Evolutionary conservation across 2,888 invertebrate genomes (phyloP).

Genomic region (Cheilosia pagana): DNA sequence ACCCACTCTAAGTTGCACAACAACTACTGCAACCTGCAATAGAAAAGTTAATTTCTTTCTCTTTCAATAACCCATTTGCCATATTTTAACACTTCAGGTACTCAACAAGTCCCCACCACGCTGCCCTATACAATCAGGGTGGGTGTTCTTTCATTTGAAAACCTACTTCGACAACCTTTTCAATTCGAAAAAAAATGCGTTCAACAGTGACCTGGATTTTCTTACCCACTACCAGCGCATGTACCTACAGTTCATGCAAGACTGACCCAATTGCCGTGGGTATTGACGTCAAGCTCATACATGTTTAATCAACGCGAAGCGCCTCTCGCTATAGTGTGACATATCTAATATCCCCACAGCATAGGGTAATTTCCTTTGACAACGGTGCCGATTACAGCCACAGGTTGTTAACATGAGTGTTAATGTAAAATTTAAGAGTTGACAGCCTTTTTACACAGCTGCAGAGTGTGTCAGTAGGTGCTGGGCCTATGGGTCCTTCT

Average conservation of each 20-base stretch:
- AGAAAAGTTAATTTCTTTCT: too few relatives aligned
- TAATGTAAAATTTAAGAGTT: conserved; percentile 48
- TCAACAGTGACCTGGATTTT: conserved; percentile 19
- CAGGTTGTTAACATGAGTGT: conserved; percentile 53
- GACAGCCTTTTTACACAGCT: neutral
- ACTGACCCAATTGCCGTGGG: conserved; percentile 41
- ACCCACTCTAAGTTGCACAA: too few relatives aligned
- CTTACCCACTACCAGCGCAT: neutral
- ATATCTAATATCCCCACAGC: conserved; percentile 30
- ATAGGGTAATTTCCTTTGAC: conserved; percentile 63
- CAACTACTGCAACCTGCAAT: too few relatives aligned
- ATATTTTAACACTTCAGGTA: neutral
- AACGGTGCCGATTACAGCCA: conserved; percentile 58
- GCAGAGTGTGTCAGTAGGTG: neutral
- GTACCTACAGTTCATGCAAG: conserved; percentile 19
- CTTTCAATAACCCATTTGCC: neutral
- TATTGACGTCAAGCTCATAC: conserved; percentile 36
- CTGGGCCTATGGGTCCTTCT: neutral
- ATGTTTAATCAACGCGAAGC: conserved; percentile 60
- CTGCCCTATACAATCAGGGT: too few relatives aligned
- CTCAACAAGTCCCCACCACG: neutral
- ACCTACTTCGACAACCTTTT: neutral
- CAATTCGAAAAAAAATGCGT: conserved; percentile 10
- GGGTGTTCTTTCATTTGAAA: neutral
- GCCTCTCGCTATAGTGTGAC: conserved; percentile 35